Evolutionary conservation across 2,888 invertebrate genomes (phyloP).

Genomic region (Rhagophthalmus giganteus): DNA sequence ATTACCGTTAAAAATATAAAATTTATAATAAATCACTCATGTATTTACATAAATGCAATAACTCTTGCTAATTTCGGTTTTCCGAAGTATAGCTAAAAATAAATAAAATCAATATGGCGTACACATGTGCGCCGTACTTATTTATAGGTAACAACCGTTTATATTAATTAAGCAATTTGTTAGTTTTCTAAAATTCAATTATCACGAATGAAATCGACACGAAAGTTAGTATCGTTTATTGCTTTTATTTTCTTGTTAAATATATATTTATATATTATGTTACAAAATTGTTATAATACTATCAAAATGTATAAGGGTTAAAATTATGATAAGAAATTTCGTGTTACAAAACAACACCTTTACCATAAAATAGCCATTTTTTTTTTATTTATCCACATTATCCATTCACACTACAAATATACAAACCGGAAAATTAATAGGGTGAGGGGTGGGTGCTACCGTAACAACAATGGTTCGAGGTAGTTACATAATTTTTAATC

Average conservation of each 20-base stretch:
- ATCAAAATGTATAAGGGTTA: slow-evolving; percentile 27
- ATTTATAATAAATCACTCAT: not conserved
- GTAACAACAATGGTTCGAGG: slow-evolving; percentile 26
- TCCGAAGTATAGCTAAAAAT: slow-evolving; percentile 2
- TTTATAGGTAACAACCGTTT: no score
- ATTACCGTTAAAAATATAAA: not conserved
- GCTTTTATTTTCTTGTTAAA: slow-evolving; percentile 7
- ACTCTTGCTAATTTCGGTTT: not conserved
- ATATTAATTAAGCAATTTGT: no score
- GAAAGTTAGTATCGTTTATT: slow-evolving; percentile 14
- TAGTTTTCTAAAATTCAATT: no score
- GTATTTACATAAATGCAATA: not conserved
- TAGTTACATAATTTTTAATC: slow-evolving; percentile 21
- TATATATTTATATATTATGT: slow-evolving; percentile 14
- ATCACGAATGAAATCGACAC: slow-evolving; percentile 1
- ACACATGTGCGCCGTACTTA: slow-evolving; percentile 1
- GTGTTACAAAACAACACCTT: slow-evolving; percentile 19
- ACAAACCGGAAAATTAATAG: slow-evolving; percentile 17
- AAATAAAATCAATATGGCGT: slow-evolving; percentile 3
- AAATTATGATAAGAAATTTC: slow-evolving; percentile 17
- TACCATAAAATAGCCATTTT: slow-evolving; percentile 31
- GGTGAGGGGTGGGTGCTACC: slow-evolving; percentile 13
- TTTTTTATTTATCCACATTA: slow-evolving; percentile 20
- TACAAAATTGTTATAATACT: slow-evolving; percentile 22
- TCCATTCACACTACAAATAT: slow-evolving; percentile 19